A percentile compares a stretch with the other conserved stretches of the same genome.
These are phyloP conservation scores for Dunckerocampus dactyliophorus DNA, from an alignment of 2,113 vertebrate species.

Conservation along the genomic window DNA sequence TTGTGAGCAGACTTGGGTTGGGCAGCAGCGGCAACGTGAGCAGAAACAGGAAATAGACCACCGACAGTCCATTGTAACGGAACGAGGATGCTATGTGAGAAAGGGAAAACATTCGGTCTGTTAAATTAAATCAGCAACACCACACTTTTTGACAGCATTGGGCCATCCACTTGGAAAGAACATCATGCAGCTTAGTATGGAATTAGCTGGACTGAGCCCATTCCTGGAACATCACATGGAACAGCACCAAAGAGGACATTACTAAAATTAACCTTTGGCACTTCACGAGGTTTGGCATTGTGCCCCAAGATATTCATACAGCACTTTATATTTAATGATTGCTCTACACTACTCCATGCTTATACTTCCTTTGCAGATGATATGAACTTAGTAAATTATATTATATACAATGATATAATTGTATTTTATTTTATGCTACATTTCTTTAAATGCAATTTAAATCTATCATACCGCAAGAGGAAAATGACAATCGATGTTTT, in stretches of 20 bases:
- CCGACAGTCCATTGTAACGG: conserved; percentile 66
- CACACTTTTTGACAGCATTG: too few relatives aligned
- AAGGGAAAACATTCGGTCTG: not conserved
- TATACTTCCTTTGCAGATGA: not conserved
- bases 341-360: not conserved
- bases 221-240: not conserved
- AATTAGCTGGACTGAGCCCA: not conserved
- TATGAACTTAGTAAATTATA: too few relatives aligned
- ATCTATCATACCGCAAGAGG: too few relatives aligned
- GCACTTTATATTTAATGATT: not conserved
- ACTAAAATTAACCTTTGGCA: not conserved
- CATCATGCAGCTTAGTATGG: not conserved
- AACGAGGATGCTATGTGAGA: conserved; percentile 56
- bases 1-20: conserved; percentile 45
- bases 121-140: not conserved
- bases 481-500: too few relatives aligned
- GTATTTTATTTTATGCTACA: too few relatives aligned
- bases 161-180: too few relatives aligned
- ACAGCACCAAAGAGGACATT: not conserved
- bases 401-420: too few relatives aligned
- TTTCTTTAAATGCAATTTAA: too few relatives aligned
- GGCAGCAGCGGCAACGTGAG: conserved; percentile 64
- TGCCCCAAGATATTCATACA: not conserved
- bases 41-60: conserved; percentile 67
- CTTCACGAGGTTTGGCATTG: not conserved